These are phyloP conservation scores for Sminthopsis crassicaudata DNA, from an alignment of 2,113 vertebrate genomes.

Conservation along the genomic window DNA sequence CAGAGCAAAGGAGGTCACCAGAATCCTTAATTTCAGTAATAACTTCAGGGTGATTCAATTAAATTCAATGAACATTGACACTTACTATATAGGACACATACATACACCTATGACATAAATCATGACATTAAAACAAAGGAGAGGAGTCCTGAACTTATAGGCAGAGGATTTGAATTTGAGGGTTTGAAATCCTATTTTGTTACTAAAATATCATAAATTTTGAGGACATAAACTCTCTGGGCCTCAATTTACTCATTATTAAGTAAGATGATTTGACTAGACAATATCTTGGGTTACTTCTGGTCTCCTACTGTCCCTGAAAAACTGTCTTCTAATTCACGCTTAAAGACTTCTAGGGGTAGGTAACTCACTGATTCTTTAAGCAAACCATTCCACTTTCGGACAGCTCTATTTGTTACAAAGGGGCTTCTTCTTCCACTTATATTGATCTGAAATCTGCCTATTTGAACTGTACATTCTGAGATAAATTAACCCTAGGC, in stretches of 20 bases:
- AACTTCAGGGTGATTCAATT: neutral
- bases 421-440: neutral
- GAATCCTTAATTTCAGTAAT: neutral
- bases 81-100: neutral
- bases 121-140: neutral
- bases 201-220: neutral
- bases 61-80: neutral
- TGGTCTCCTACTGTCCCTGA: neutral
- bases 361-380: neutral
- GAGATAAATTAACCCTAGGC: slow-evolving; percentile 65
- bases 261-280: neutral
- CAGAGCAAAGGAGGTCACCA: neutral
- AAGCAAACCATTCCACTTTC: neutral
- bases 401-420: neutral
- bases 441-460: neutral
- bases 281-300: neutral
- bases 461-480: slow-evolving; percentile 55
- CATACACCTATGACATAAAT: neutral
- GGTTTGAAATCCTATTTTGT: neutral
- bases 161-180: neutral
- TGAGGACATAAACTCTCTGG: neutral
- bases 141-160: neutral
- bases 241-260: neutral
- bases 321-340: neutral
- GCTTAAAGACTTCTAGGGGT: neutral